phyloP scores from a whole-genome alignment of 2,113 vertebrate species.

The human (Homo sapiens) region DNA sequence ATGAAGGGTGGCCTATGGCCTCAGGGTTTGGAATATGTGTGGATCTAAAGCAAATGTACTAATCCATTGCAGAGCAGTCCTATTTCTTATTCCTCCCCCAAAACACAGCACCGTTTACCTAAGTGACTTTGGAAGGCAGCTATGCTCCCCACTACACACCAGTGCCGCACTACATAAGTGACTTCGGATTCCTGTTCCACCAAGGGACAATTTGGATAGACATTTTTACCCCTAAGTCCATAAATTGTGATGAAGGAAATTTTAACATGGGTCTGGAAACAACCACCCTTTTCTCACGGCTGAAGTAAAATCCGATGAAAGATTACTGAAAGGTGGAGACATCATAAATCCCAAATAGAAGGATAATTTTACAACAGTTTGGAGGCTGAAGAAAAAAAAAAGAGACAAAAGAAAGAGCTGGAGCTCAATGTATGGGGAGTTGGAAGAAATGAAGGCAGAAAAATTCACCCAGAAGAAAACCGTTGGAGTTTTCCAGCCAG shows the following conservation, averaged over 20 bases:
- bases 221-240: too few species aligned
- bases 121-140: neutral
- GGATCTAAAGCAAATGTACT: neutral
- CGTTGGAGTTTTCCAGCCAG: neutral
- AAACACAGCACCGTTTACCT: neutral
- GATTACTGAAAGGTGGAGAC: neutral
- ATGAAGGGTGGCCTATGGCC: neutral
- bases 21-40: neutral
- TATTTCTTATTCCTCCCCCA: neutral
- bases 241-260: neutral
- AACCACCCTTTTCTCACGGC: too few species aligned
- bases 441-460: neutral
- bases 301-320: neutral
- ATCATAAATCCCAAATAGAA: neutral
- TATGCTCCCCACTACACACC: too few species aligned
- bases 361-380: neutral
- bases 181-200: neutral
- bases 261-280: neutral
- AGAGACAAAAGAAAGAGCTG: neutral
- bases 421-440: neutral
- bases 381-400: neutral
- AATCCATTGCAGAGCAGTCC: rapidly evolving
- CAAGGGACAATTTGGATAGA: neutral
- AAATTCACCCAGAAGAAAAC: neutral
- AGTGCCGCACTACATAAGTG: neutral